These are phyloP conservation scores for Nephila pilipes DNA, from an alignment of 1,140 invertebrate species.

Conservation along the genomic window DNA sequence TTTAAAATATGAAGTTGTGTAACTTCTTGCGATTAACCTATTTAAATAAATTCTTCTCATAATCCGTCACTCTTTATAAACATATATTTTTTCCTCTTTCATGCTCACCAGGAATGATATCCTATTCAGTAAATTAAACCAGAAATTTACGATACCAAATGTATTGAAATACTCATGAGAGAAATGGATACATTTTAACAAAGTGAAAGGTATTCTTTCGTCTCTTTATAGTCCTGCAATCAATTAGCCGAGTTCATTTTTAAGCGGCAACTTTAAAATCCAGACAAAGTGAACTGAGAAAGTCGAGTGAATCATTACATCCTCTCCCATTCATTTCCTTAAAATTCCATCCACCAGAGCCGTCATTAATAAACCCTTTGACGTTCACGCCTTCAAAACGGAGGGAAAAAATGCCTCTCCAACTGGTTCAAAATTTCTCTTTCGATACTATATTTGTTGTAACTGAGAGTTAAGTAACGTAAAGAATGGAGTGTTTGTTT, in stretches of 20 bases:
- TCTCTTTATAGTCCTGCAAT: too few relatives aligned
- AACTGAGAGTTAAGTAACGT: background rate
- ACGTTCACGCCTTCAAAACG: background rate
- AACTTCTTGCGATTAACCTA: too few relatives aligned
- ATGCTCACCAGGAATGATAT: too few relatives aligned
- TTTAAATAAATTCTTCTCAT: too few relatives aligned
- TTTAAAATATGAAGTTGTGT: too few relatives aligned
- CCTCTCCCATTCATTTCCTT: background rate
- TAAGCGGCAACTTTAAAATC: background rate
- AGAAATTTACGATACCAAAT: too few relatives aligned
- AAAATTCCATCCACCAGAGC: background rate
- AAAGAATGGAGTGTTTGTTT: background rate
- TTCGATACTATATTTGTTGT: constrained; percentile 5
- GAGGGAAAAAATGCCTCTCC: background rate
- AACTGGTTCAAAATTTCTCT: background rate
- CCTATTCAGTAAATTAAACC: too few relatives aligned
- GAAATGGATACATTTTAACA: too few relatives aligned
- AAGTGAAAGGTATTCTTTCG: too few relatives aligned
- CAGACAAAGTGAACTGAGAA: background rate
- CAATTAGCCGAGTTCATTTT: background rate
- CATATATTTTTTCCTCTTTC: too few relatives aligned
- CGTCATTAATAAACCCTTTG: constrained; percentile 44
- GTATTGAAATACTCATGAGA: too few relatives aligned
- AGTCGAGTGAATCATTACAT: background rate
- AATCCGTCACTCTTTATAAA: too few relatives aligned